Evolutionary conservation across 2,113 vertebrate genomes (phyloP).

Genomic region (Elgaria multicarinata): DNA sequence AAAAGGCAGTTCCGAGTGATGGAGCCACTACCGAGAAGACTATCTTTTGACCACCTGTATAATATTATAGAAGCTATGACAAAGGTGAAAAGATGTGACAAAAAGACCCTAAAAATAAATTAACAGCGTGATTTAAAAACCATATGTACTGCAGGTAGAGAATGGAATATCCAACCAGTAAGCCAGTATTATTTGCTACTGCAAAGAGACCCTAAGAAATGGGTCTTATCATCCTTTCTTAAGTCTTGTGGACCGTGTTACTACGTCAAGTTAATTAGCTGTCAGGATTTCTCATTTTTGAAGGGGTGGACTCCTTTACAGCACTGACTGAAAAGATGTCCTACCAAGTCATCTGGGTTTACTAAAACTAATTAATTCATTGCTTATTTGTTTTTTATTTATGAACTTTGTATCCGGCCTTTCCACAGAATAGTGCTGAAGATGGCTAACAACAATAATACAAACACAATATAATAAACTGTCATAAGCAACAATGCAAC

Average conservation of each 20-base stretch:
- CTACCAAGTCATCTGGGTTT: neutral
- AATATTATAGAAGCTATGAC: too few species aligned
- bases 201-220: neutral
- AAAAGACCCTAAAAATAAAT: neutral
- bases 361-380: neutral
- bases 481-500: neutral
- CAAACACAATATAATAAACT: neutral
- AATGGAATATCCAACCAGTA: neutral
- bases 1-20: too few species aligned
- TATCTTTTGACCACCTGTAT: too few species aligned
- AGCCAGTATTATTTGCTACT: neutral
- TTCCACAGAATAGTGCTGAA: neutral
- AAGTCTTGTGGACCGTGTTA: fast-evolving
- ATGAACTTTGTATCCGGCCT: neutral
- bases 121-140: neutral
- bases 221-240: fast-evolving
- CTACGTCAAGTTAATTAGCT: neutral
- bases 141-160: neutral
- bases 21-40: too few species aligned
- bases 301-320: neutral
- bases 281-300: neutral
- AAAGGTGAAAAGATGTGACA: too few species aligned
- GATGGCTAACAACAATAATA: neutral
- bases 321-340: neutral
- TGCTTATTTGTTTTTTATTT: too few species aligned